Base-by-base conservation (phyloP, 1,140 invertebrate genomes). In the Ooceraea biroi region DNA sequence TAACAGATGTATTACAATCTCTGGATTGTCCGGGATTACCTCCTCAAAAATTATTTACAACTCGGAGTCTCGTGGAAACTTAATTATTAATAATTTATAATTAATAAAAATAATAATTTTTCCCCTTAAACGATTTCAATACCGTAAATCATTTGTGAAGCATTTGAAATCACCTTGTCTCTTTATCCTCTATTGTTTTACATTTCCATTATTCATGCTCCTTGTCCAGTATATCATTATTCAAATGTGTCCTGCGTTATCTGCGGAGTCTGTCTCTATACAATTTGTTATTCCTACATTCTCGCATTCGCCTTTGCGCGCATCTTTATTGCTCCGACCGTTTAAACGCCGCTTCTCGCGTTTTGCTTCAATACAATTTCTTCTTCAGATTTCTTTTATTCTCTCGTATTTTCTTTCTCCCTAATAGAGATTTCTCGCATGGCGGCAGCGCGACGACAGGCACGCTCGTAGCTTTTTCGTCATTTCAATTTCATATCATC, bases 181-280 rank as follows among this genome's bases (percentile, higher is more conserved):
- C 65, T 71, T 80, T 80, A 80, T 58, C 76, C 76, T 69, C 76
- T 80, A 80, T 80, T 80, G 76, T 80, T 78, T 78, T 78, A 78
- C 63, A 69, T 78, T 80, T 80, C 76, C 76, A 80, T 80, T 80
- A 80, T 71, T 80, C 76, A 80, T 80, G 65, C 76, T 80, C 46
- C 76, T 69, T 71, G 76, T 80, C 52, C 76, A 80, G 76, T 80
- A 80, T 80, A 80, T 80, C 76, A 80, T 80, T 80, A 80, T 80
- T 80, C 76, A 80, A 80, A 80, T 80, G 50, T 78, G 63, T 78
- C 76, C 57, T 58, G 25, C 76, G 65, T 80, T 80, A 80, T 80
- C 76, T 77, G n/a, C 52, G 66, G 76, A 27, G n/a, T 76, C 74
- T 57, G 61, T 63, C 73, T 36, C 57, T 63, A 22, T 55, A 68